Conservation (phyloP, 2,888 invertebrate genomes). For the Pyrocoelia pectoralis region DNA sequence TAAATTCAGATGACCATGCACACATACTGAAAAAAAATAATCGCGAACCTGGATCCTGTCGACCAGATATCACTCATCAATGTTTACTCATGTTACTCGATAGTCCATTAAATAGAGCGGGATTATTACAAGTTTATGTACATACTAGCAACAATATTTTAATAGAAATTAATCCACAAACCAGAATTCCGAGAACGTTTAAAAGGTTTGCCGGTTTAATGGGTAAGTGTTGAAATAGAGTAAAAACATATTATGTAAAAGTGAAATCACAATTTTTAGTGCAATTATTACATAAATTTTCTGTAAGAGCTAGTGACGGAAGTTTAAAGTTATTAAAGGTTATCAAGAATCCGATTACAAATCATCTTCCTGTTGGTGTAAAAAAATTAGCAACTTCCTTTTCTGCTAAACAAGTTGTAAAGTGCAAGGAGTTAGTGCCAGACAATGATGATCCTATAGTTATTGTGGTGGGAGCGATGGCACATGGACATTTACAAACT, state of each 20-base stretch:
- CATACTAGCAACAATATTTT: slow-evolving; percentile 92
- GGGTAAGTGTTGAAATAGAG: slow-evolving; percentile 67
- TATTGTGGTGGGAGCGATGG: slow-evolving; percentile 95
- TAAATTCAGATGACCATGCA: slow-evolving; percentile 94
- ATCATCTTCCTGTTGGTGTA: slow-evolving; percentile 95
- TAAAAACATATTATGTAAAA: slow-evolving; percentile 1
- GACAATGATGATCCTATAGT: slow-evolving; percentile 83
- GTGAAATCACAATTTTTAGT: slow-evolving; percentile 68
- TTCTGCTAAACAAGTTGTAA: slow-evolving; percentile 74
- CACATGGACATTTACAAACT: slow-evolving; percentile 88
- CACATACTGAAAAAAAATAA: slow-evolving; percentile 85
- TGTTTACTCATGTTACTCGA: slow-evolving; percentile 97
- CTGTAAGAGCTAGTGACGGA: slow-evolving; percentile 89
- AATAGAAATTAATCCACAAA: slow-evolving; percentile 96
- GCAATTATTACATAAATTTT: slow-evolving; percentile 94
- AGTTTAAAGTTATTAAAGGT: slow-evolving; percentile 91
- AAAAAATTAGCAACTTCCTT: slow-evolving; percentile 91
- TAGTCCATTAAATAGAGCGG: slow-evolving; percentile 95
- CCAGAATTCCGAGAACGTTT: slow-evolving; percentile 95
- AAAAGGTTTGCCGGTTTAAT: slow-evolving; percentile 96
- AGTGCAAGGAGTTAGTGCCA: slow-evolving; percentile 82
- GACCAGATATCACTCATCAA: slow-evolving; percentile 98
- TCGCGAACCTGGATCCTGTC: slow-evolving; percentile 84
- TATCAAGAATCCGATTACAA: slow-evolving; percentile 94
- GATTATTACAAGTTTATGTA: slow-evolving; percentile 93